These are phyloP conservation scores for Crotalus viridis DNA, from an alignment of 2,113 vertebrate genomes.

Conservation along the genomic window DNA sequence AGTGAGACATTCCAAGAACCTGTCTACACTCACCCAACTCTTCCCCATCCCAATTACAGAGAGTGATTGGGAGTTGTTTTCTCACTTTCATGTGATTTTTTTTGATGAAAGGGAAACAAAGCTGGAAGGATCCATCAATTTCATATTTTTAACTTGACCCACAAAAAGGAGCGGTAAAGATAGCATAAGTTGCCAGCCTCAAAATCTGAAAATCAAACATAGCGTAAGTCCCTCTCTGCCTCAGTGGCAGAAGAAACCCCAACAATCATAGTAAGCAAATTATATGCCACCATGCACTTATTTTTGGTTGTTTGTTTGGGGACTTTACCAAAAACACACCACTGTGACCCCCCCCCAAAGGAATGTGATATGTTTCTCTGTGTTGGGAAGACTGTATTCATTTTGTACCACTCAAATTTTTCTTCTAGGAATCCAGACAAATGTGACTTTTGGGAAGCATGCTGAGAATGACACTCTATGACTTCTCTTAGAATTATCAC, in stretches of 20 bases:
- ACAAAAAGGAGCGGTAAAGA: neutral
- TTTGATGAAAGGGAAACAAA: neutral
- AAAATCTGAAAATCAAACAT: neutral
- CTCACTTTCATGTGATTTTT: neutral
- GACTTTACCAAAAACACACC: neutral
- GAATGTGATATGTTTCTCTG: neutral
- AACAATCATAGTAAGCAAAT: neutral
- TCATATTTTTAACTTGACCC: neutral
- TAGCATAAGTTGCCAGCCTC: neutral
- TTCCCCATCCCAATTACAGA: neutral
- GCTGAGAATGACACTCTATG: neutral
- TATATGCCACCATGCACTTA: neutral
- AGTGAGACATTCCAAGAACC: neutral
- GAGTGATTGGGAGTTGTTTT: neutral
- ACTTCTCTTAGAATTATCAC: neutral
- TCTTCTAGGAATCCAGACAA: neutral
- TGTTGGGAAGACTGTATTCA: neutral
- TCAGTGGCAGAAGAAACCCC: neutral
- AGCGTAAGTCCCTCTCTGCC: neutral
- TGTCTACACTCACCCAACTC: neutral
- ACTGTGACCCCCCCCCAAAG: neutral
- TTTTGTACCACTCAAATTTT: neutral
- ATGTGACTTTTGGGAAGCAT: neutral
- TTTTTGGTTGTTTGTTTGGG: neutral
- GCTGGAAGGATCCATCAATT: neutral